phyloP scores from a whole-genome alignment of 2,888 invertebrate genomes.

The Ormyrus nitidulus region DNA sequence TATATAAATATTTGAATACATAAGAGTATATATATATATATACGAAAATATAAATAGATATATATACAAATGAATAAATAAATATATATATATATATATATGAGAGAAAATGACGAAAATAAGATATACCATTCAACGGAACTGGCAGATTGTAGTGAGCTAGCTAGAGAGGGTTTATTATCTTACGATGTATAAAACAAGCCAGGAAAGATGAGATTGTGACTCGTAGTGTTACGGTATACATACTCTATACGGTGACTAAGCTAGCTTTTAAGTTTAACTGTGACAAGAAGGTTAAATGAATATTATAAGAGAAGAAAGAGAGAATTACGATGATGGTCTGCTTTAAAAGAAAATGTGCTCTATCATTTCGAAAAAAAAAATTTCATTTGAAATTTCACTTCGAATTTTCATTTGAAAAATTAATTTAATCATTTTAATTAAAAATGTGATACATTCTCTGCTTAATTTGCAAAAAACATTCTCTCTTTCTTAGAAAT shows the following conservation, averaged over 20 bases:
- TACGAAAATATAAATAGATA: conserved; percentile 44
- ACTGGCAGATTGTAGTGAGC: conserved; percentile 70
- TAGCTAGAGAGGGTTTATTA: conserved; percentile 71
- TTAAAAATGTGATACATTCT: conserved; percentile 39
- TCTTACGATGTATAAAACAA: conserved; percentile 63
- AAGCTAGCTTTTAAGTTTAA: conserved; percentile 54
- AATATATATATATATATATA: conserved; percentile 51
- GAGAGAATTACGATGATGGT: conserved; percentile 43
- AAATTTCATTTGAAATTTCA: conserved; percentile 15
- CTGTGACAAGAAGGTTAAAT: conserved; percentile 29
- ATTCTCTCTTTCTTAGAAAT: conserved; percentile 22
- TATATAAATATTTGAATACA: conserved; percentile 64
- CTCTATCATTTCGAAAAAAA: conserved; percentile 28
- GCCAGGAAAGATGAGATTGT: conserved; percentile 52
- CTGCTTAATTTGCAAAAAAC: conserved; percentile 4
- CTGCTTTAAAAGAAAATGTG: conserved; percentile 35
- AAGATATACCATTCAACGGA: conserved; percentile 61
- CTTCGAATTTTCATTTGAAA: not conserved
- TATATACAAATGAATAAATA: conserved; percentile 34
- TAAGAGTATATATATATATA: conserved; percentile 60
- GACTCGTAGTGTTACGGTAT: conserved; percentile 50
- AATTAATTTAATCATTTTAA: conserved; percentile 50
- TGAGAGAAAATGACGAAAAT: conserved; percentile 50
- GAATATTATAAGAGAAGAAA: conserved; percentile 27
- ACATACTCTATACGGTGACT: conserved; percentile 52